Base-by-base conservation (phyloP, 2,888 invertebrate species). In the Polia nebulosa region DNA sequence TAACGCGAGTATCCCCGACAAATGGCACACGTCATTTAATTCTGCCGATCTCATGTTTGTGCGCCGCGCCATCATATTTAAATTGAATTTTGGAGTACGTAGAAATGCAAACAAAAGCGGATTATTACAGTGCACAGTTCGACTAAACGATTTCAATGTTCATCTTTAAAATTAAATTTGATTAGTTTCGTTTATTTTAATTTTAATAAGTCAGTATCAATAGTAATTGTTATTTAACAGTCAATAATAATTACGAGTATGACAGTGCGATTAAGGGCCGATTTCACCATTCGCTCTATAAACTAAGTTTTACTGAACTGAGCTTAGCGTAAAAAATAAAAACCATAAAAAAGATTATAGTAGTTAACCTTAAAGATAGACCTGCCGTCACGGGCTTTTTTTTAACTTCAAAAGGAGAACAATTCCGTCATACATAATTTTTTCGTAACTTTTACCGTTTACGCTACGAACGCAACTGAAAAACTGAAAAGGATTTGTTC, bases 11-110 rank as follows among this genome's bases (percentile, higher is more conserved):
- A 90, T 86, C 88, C 88, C 89, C 92, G 90, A 93, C 93, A 93
- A 93, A 93, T 92, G 92, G 92, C 89, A 85, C 89, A 86, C 92
- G 91, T 93, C 94, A 93, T 95, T 95, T 94, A 93, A 93, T 94
- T 91, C 89, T 87, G 95, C 94, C 93, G 94, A 94, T 92, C 92
- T 91, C 94, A 92, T 95, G 94, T 95, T 95, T 95, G 94, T 90
- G 86, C 90, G 86, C 88, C 84, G 82, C 88, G 88, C 93, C 92
- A 92, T 94, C 93, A 94, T 95, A 94, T 95, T 95, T 93, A 94
- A 95, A 95, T 95, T 95, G 92, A 94, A 95, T 93, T 94, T 93
- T 85, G 88, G 87, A 88, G 89, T 90, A 91, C 87, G 91, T 90
- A 87, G 87, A 85, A 86, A 88, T 80, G 89, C 90, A 93, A 92